A percentile compares a stretch with the other conserved stretches of the same genome.
Conservation (phyloP, 1,140 invertebrate species). For the Hyles euphorbiae region DNA sequence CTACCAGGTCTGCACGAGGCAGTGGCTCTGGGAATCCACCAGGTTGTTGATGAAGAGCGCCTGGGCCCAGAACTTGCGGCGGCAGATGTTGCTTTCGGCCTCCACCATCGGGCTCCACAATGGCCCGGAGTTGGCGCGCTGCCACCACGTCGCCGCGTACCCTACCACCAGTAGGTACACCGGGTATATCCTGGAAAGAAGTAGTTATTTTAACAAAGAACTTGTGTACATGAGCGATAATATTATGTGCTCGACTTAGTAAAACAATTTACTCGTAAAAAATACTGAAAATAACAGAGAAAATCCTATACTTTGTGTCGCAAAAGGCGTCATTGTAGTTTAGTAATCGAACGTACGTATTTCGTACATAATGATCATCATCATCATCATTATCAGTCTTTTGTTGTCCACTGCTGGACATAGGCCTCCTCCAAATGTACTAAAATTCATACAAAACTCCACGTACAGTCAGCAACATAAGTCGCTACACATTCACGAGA, state of each 20-base stretch:
- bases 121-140: constrained; percentile 34
- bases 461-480: too few relatives aligned
- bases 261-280: background rate
- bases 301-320: too few relatives aligned
- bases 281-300: background rate
- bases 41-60: constrained; percentile 79
- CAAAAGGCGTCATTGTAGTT: too few relatives aligned
- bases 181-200: constrained; percentile 31
- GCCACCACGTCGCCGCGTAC: constrained; percentile 54
- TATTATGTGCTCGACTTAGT: background rate
- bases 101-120: constrained; percentile 38
- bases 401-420: too few relatives aligned
- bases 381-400: too few relatives aligned
- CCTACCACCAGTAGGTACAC: constrained; percentile 46
- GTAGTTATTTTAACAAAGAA: background rate
- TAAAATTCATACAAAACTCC: too few relatives aligned
- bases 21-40: constrained; percentile 33
- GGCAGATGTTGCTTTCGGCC: constrained; percentile 70
- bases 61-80: constrained; percentile 80
- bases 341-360: too few relatives aligned
- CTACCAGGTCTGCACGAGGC: constrained; percentile 48
- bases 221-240: background rate
- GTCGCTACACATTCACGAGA: too few relatives aligned
- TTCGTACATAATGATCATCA: too few relatives aligned
- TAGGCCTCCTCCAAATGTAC: too few relatives aligned